Evolutionary conservation across 2,113 vertebrate genomes (phyloP).

Genomic region (Rhinopomastus cyanomelas): DNA sequence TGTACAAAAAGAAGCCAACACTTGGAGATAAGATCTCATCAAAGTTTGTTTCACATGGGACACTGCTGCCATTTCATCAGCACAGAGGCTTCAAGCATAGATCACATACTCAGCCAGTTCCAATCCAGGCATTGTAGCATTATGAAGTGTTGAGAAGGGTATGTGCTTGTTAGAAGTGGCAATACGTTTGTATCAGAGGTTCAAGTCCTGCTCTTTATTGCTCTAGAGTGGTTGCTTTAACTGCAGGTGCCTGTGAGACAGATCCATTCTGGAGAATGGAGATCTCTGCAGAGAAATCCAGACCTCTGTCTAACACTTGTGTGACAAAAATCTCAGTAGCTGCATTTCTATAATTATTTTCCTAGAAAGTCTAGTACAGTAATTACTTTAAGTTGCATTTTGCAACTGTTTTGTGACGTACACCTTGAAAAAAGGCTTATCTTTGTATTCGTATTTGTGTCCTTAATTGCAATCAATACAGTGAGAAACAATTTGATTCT

Average conservation of each 20-base stretch:
- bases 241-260: background rate
- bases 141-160: fast-evolving
- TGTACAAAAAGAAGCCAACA: background rate
- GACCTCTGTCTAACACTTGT: background rate
- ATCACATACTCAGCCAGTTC: background rate
- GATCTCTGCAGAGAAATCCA: background rate
- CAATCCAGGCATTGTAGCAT: background rate
- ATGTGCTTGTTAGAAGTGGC: background rate
- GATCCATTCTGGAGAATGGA: background rate
- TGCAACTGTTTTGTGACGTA: background rate
- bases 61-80: background rate
- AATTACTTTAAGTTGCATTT: conserved; percentile 23
- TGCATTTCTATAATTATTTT: conserved; percentile 13
- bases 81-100: background rate
- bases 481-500: conserved; percentile 44
- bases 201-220: fast-evolving
- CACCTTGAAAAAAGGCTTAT: conserved; percentile 14
- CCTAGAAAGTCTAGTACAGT: background rate
- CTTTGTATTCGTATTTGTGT: conserved; percentile 29
- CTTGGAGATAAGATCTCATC: background rate
- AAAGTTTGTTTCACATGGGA: background rate
- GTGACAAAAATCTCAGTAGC: background rate
- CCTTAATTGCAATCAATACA: conserved; percentile 67
- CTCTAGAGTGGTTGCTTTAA: background rate
- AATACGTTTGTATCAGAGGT: background rate